Evolutionary conservation across 2,797 vertebrate species (phyloP), one percentile per base, ranked within the genome.

Genomic region (Clarias fuscus): DNA sequence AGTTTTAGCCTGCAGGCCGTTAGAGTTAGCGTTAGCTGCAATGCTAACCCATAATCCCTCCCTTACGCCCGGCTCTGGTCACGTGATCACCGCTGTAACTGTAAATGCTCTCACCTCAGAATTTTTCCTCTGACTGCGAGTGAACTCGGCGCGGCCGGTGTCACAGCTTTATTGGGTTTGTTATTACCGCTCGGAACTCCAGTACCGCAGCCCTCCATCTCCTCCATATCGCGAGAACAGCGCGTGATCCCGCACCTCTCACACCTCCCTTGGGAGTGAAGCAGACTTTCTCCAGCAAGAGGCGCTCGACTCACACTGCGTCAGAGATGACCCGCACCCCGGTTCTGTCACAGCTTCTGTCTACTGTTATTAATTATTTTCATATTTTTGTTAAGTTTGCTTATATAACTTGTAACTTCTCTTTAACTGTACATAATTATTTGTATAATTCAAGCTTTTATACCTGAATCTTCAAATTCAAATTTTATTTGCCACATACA

Each of bases 121-220:
- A 83, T 99, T 97, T 94, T 99, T 99, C 56, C 98, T 96, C 88
- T 97, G 96, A 88, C 97, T 97, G 48, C 98, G 96, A 76, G 95
- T 95, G 83, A 97, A 96, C 85, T 99, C 98, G 82, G 91, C 95
- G 89, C 94, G 96, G 94, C 95, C 0, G 95, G 93, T 84, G 93
- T 65, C 94, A 96, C 95, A 17, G 93, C 14, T 37, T 59, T 92
- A 93, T 93, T 95, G 91, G 96, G 97, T 92, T 97, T 98, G 92
- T 97, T 98, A 93, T 97, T 98, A 91, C 94, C 93, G 88, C 92
- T 92, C 87, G 90, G 93, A 86, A 90, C 91, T 84, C 95, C 93
- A 88, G 95, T 95, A 71, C 93, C 95, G 88, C 93, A 85, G 92
- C 90, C 91, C 43, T 96, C 93, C 96, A 96, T 94, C 88, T 92